These are phyloP conservation scores for Orussus abietinus DNA, from an alignment of 1,140 invertebrate genomes.

Conservation along the genomic window DNA sequence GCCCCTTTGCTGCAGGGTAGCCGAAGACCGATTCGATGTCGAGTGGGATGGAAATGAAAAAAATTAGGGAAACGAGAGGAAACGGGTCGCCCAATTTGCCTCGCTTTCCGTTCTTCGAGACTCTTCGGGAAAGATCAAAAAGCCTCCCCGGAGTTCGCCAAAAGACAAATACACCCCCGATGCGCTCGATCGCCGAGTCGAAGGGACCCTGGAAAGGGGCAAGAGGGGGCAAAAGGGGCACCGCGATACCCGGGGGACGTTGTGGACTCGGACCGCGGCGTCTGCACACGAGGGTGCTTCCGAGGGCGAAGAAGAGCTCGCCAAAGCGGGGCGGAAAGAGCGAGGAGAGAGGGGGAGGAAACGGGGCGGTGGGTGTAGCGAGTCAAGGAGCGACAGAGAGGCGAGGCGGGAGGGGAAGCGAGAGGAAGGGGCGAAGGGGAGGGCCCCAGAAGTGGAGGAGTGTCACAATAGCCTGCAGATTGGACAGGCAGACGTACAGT, in stretches of 20 bases:
- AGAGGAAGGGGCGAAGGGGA: background rate
- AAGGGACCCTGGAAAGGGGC: background rate
- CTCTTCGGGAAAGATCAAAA: no score
- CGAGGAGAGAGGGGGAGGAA: background rate
- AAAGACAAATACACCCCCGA: no score
- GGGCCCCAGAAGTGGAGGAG: constrained; percentile 34
- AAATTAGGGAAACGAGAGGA: no score
- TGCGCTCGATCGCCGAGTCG: no score
- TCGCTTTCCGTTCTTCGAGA: no score
- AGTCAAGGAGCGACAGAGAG: constrained; percentile 2
- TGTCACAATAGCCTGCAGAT: constrained; percentile 44
- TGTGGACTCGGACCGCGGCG: constrained; percentile 9
- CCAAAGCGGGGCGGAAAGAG: constrained; percentile 4
- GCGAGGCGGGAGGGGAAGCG: background rate
- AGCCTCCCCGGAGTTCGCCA: no score
- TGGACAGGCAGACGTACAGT: constrained; percentile 37
- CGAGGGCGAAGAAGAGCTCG: constrained; percentile 7
- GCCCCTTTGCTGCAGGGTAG: no score
- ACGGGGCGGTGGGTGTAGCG: background rate
- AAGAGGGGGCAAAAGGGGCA: background rate
- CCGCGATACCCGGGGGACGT: constrained; percentile 5
- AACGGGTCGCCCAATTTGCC: no score
- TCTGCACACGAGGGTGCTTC: constrained; percentile 13
- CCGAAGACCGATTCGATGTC: no score
- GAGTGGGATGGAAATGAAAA: no score